A percentile compares a stretch with the other conserved stretches of the same genome.
These are phyloP conservation scores for Drosophila biarmipes DNA, from an alignment of 1,140 invertebrate genomes.

Conservation along the genomic window DNA sequence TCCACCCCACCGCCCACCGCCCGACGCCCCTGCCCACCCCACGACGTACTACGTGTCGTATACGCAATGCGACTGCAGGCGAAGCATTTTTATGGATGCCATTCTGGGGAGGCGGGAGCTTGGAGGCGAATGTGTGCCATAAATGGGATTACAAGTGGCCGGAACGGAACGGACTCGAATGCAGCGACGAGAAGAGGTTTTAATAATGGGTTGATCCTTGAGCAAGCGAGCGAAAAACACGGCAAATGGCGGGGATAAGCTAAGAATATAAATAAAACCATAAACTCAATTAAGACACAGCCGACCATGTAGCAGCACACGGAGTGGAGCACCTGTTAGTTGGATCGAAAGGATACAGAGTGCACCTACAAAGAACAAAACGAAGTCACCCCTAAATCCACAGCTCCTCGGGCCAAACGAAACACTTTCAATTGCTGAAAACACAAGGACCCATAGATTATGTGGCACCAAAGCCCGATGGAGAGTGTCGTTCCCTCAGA, in stretches of 20 bases:
- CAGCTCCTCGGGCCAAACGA: neutral
- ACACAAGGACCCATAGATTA: slow-evolving; percentile 30
- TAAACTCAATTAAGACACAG: slow-evolving; percentile 9
- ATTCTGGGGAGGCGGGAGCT: neutral
- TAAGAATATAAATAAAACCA: neutral
- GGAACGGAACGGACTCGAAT: slow-evolving; percentile 12
- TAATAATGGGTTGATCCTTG: slow-evolving; percentile 18
- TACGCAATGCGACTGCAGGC: slow-evolving; percentile 53
- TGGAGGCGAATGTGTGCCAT: slow-evolving; percentile 16
- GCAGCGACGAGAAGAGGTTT: neutral
- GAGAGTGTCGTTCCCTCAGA: slow-evolving; percentile 1
- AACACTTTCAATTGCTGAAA: slow-evolving; percentile 32
- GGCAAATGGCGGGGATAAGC: neutral
- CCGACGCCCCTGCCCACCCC: neutral
- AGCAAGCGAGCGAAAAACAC: slow-evolving; percentile 1
- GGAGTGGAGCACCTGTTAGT: neutral
- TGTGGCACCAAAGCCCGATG: slow-evolving; percentile 4
- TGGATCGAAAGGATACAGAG: neutral
- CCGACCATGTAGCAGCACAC: neutral
- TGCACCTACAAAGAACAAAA: no score
- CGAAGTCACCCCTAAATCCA: neutral
- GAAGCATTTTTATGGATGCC: slow-evolving; percentile 27
- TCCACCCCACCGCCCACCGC: neutral
- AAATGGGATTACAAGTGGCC: slow-evolving; percentile 39
- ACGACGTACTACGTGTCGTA: slow-evolving; percentile 28